Percentiles rank a stretch among this genome's conserved stretches.
Evolutionary conservation across 1,140 invertebrate species (phyloP).

Genomic region (Zaprionus kolodkinae): DNA sequence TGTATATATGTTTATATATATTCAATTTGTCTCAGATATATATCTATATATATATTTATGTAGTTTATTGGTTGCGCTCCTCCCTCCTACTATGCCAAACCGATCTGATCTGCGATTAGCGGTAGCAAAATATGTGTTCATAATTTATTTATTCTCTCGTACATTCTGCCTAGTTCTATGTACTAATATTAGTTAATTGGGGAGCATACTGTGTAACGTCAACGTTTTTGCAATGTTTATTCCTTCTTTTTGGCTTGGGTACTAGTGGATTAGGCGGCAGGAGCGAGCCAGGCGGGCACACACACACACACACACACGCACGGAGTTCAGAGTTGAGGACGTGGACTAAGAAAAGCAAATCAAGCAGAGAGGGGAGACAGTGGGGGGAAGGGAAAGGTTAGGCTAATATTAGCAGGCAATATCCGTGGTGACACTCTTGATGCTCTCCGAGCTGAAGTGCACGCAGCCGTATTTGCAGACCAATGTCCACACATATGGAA

Average conservation of each 20-base stretch:
- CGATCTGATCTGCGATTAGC: constrained; percentile 40
- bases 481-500: constrained; percentile 99
- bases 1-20: constrained; percentile 53
- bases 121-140: constrained; percentile 59
- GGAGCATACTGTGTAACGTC: constrained; percentile 41
- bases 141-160: constrained; percentile 17
- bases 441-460: constrained; percentile 90
- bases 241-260: constrained; percentile 61
- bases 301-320: no score
- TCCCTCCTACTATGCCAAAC: background rate
- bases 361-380: constrained; percentile 20
- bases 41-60: constrained; percentile 59
- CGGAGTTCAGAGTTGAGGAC: constrained; percentile 11
- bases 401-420: constrained; percentile 80
- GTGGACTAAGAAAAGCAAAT: constrained; percentile 36
- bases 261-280: constrained; percentile 36
- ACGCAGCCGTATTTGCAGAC: constrained; percentile 92
- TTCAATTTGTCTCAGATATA: constrained; percentile 54
- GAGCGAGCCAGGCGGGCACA: constrained; percentile 17
- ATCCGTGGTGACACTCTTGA: constrained; percentile 84
- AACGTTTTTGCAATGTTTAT: constrained; percentile 31
- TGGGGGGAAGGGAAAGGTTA: background rate
- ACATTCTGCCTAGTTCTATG: constrained; percentile 50
- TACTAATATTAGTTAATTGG: constrained; percentile 50
- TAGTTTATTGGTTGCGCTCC: constrained; percentile 32